Evolutionary conservation across 2,113 vertebrate genomes (phyloP), one percentile per base, ranked within the genome.

Genomic region (Oncorhynchus gorbuscha): DNA sequence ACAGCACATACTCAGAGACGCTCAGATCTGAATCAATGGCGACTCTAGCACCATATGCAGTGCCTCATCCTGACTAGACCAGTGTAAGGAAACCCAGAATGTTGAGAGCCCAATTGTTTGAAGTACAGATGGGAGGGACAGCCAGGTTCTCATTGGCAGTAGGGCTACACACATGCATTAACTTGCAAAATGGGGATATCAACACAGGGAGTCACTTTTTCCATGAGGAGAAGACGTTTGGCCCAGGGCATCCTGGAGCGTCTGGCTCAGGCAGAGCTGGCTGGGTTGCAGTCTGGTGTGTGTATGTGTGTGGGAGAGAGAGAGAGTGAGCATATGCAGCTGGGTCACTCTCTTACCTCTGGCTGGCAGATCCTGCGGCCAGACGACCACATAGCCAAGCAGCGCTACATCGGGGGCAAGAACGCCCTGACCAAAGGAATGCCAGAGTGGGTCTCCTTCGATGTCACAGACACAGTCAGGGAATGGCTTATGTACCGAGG

Each of bases 401-500:
- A 99, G 91, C 96, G 97, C 76, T 98, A 98, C 88, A 96, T 99
- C 5, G 95, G 94, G 18, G 96, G 96, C 86, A 97, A 96, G 89
- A 98, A 97, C 1, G 95, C 98, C 79, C 93, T 97, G 92, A 99
- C 97, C 4, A 93, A 96, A 82, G 97, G 96, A 79, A 95, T 93
- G 0, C 82, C 93, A 0, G 97, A 99, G 92, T 99, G 97, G 97
- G 92, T 98, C 76, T 99, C 97, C 28, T 99, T 98, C 0, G 97
- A 99, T n/a, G 97, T 99, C 77, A 99, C 97, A 0, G 96, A 97
- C 82, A 98, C 97, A 0, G 95, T 99, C 84, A 94, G 95, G 2
- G 97, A 98, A 87, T 99, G 97, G 97, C 96, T 99, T n/a, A 93
- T 95, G 88, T 92, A 95, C 85, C 93, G 96, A 94, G 96, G 97